Conservation (phyloP, 2,888 invertebrate species). For the Anticlea derivata region DNA sequence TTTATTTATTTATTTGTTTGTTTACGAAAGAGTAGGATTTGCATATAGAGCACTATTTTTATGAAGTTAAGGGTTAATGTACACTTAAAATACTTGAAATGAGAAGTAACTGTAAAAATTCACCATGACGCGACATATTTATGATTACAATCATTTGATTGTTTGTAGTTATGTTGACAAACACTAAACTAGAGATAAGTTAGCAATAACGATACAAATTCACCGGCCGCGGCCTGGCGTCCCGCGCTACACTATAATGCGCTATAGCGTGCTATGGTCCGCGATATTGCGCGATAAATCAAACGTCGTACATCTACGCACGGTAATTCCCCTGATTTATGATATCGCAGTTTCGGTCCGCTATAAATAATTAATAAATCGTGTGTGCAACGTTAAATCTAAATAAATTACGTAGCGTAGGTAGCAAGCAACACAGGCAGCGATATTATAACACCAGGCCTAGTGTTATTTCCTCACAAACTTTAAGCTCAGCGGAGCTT, state of each 20-base stretch:
- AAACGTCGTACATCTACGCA: conserved; percentile 6
- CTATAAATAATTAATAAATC: conserved; percentile 3
- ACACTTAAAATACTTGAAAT: too few relatives aligned
- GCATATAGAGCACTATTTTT: too few relatives aligned
- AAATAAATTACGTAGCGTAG: not conserved
- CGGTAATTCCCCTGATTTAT: conserved; percentile 9
- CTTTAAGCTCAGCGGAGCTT: too few relatives aligned
- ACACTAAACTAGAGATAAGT: not conserved
- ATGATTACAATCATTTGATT: too few relatives aligned
- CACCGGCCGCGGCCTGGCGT: not conserved
- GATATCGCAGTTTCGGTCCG: not conserved
- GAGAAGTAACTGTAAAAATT: too few relatives aligned
- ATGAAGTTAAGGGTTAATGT: too few relatives aligned
- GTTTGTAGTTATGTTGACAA: not conserved
- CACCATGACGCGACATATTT: too few relatives aligned
- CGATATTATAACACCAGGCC: too few relatives aligned
- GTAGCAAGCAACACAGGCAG: not conserved
- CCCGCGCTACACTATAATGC: not conserved
- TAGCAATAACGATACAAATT: conserved; percentile 2
- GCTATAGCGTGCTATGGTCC: conserved; percentile 3
- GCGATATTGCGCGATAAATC: conserved; percentile 28
- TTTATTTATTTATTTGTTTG: too few relatives aligned
- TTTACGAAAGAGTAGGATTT: too few relatives aligned
- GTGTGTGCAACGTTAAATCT: not conserved
- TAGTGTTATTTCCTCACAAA: too few relatives aligned